Conservation (phyloP, 2,797 vertebrate genomes). For the Coccyzus lansbergi region DNA sequence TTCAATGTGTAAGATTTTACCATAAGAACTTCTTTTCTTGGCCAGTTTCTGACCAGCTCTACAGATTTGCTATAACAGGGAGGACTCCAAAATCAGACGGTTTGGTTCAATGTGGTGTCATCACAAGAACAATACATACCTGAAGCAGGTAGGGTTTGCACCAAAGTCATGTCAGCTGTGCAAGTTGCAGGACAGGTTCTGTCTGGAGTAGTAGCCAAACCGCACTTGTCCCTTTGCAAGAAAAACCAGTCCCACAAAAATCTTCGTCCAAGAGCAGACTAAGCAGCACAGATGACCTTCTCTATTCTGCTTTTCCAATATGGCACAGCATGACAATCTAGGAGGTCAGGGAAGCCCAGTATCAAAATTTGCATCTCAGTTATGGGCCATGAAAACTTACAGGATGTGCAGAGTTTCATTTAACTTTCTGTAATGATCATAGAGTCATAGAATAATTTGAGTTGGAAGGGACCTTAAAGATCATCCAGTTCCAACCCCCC, state of each 20-base stretch:
- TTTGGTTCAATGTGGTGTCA: background rate
- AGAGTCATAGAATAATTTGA: too few species aligned
- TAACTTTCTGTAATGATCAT: background rate
- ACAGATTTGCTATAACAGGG: background rate
- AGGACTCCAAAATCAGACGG: background rate
- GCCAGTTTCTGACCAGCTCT: background rate
- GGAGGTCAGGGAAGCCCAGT: background rate
- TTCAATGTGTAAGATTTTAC: background rate
- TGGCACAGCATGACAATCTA: background rate
- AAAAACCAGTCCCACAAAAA: background rate
- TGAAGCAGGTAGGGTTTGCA: background rate
- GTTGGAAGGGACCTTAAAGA: too few species aligned
- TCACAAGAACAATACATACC: rapidly evolving
- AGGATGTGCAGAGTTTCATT: background rate
- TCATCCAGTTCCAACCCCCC: too few species aligned
- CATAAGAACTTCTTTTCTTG: background rate
- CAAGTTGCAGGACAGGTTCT: background rate
- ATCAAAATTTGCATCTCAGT: background rate
- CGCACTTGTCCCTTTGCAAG: too few species aligned
- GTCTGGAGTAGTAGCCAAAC: background rate
- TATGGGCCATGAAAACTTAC: background rate
- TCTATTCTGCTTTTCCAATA: background rate
- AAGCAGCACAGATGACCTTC: background rate
- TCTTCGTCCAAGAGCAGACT: background rate
- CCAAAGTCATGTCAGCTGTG: background rate